Percentiles rank a stretch among this genome's conserved stretches.
phyloP scores from a whole-genome alignment of 2,113 vertebrate species.

The Varanus salvator region DNA sequence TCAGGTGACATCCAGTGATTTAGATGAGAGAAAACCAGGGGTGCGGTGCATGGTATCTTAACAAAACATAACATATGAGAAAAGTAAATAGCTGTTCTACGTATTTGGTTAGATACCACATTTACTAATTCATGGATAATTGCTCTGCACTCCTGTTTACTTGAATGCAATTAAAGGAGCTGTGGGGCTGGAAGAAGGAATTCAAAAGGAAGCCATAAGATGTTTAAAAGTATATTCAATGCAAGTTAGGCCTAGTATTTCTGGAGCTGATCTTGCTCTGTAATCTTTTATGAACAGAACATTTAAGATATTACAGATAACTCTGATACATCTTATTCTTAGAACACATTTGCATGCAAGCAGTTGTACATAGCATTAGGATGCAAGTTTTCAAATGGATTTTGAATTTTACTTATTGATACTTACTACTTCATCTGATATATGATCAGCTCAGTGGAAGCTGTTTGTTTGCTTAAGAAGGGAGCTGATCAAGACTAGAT shows the following conservation, averaged over 20 bases:
- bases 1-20: conserved; percentile 29
- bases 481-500: neutral
- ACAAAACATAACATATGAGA: conserved; percentile 34
- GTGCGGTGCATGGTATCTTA: conserved; percentile 31
- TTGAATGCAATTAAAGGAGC: conserved; percentile 13
- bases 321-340: neutral
- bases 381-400: neutral
- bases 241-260: conserved; percentile 43
- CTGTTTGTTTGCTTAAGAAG: neutral
- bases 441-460: neutral
- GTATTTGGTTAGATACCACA: conserved; percentile 21
- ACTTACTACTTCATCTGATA: neutral
- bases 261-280: conserved; percentile 8
- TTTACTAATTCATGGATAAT: conserved; percentile 32
- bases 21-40: conserved; percentile 20
- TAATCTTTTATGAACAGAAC: conserved; percentile 5
- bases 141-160: conserved; percentile 1
- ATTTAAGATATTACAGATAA: neutral
- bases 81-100: neutral
- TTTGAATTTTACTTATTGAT: neutral
- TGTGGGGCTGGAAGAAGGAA: conserved; percentile 11
- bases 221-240: conserved; percentile 25
- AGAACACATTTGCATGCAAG: neutral
- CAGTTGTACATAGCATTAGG: neutral
- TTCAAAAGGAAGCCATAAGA: conserved; percentile 16